Percentiles rank a stretch among this genome's conserved stretches.
These are phyloP conservation scores for Candidula unifasciata DNA, from an alignment of 2,888 invertebrate genomes.

Conservation along the genomic window DNA sequence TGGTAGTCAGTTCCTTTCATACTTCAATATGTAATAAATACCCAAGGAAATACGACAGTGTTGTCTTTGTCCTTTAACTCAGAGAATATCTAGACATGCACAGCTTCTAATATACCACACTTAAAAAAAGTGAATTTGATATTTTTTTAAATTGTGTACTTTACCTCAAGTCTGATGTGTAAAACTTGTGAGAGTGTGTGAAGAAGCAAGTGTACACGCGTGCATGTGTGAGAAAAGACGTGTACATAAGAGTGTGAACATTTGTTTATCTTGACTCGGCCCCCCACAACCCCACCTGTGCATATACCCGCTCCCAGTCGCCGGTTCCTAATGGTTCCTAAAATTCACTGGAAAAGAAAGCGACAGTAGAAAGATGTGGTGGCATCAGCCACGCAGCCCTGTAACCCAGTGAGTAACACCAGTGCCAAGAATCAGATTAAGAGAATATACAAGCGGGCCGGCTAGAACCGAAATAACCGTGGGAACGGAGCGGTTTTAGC, in stretches of 20 bases:
- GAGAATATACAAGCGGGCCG: neutral
- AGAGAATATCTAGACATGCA: too few species aligned
- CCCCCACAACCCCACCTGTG: neutral
- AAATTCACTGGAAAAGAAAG: neutral
- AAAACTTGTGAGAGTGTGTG: too few species aligned
- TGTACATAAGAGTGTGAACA: neutral
- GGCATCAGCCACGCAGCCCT: neutral
- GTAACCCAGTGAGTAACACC: slow-evolving; percentile 30
- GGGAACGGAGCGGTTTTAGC: slow-evolving; percentile 13
- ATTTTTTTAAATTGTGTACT: too few species aligned
- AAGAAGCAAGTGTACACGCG: neutral
- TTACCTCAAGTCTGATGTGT: too few species aligned
- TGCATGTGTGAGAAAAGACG: too few species aligned
- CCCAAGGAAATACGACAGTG: too few species aligned
- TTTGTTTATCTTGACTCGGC: neutral
- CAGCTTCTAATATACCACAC: too few species aligned
- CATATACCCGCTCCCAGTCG: neutral
- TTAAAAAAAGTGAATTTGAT: too few species aligned
- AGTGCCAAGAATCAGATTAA: neutral
- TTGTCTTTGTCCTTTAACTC: too few species aligned
- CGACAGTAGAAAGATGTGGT: neutral
- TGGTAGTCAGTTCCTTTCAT: too few species aligned
- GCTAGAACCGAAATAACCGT: neutral
- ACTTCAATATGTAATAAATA: too few species aligned
- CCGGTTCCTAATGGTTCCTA: neutral